These are phyloP conservation scores for Chaetura pelagica DNA, from an alignment of 2,113 vertebrate species.

Conservation along the genomic window DNA sequence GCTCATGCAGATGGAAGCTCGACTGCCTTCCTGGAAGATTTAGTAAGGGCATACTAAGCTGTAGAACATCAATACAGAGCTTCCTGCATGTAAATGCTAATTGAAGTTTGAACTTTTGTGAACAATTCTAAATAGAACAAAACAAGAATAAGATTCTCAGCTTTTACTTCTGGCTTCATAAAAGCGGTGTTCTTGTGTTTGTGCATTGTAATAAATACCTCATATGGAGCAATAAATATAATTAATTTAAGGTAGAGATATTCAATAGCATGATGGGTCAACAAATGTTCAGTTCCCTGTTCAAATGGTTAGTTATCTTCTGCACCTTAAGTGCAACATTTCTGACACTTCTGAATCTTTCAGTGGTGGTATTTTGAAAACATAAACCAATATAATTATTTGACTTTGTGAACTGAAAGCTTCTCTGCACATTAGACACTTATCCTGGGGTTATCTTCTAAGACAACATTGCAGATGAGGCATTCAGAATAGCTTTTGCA, in stretches of 20 bases:
- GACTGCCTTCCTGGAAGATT: not conserved
- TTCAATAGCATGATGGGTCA: not conserved
- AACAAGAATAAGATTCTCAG: not conserved
- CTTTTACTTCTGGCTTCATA: not conserved
- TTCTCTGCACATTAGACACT: not conserved
- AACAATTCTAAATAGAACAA: not conserved
- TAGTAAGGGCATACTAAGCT: not conserved
- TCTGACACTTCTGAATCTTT: not conserved
- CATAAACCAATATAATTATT: not conserved
- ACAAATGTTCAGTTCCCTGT: not conserved
- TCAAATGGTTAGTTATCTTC: not conserved
- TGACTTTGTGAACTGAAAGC: not conserved
- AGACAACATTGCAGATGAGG: not conserved
- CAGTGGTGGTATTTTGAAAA: not conserved
- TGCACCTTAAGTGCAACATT: not conserved
- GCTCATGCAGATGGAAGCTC: not conserved
- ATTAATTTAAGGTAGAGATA: not conserved
- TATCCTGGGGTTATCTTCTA: not conserved
- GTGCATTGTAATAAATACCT: not conserved
- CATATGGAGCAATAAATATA: not conserved
- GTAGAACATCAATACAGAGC: not conserved
- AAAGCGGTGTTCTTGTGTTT: not conserved
- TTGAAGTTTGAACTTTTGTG: not conserved
- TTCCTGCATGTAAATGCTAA: not conserved
- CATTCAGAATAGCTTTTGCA: not conserved